These are phyloP conservation scores for Aurelia coerulea DNA, from an alignment of 30 jellyfish, hydroid and myxozoan species.

Conservation along the genomic window DNA sequence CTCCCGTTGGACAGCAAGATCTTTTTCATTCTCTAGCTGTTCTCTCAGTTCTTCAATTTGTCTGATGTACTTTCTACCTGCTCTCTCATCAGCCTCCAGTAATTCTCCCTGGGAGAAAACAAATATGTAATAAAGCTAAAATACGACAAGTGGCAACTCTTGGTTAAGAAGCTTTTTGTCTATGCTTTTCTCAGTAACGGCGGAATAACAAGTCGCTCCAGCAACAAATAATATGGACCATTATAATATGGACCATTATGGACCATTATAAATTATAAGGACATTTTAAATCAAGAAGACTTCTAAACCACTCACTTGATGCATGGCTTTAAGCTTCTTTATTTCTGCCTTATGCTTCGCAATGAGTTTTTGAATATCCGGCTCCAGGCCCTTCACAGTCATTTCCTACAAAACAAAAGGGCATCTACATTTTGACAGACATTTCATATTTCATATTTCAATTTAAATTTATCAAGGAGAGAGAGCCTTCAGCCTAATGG, in stretches of 20 bases:
- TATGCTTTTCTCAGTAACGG: too few species aligned
- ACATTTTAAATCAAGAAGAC: background rate
- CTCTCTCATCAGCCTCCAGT: constrained; percentile 92
- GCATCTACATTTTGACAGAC: too few species aligned
- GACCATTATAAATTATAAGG: too few species aligned
- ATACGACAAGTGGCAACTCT: too few species aligned
- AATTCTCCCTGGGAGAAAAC: constrained; percentile 72
- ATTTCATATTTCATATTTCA: too few species aligned
- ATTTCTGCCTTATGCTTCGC: constrained; percentile 96
- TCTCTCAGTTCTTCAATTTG: constrained; percentile 87
- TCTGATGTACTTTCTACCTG: constrained; percentile 85
- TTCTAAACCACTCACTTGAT: constrained; percentile 63
- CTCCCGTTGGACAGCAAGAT: constrained; percentile 86
- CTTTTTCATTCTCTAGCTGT: constrained; percentile 85
- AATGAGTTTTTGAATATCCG: constrained; percentile 90
- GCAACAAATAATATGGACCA: too few species aligned
- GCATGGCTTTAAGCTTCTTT: constrained; percentile 84
- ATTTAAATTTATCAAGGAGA: too few species aligned
- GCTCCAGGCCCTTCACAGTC: constrained; percentile 98
- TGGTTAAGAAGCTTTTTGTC: too few species aligned
- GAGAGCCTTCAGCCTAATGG: too few species aligned
- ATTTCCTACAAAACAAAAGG: constrained; percentile 56
- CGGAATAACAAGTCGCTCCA: too few species aligned
- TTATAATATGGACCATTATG: too few species aligned
- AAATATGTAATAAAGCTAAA: too few species aligned